Conservation (phyloP, 2,113 vertebrate species). For the Petaurus breviceps region DNA sequence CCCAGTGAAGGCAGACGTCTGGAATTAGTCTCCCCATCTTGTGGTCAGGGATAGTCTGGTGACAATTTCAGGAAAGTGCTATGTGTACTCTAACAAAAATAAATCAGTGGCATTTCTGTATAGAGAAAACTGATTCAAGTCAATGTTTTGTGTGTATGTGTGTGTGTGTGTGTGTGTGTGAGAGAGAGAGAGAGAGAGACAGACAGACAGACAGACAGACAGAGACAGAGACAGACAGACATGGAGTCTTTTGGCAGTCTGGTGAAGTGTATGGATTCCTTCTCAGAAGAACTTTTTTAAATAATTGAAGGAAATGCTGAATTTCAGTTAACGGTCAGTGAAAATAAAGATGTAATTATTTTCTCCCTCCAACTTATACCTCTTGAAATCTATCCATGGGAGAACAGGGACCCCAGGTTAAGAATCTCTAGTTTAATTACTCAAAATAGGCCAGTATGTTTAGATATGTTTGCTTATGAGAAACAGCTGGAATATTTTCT, state of each 20-base stretch:
- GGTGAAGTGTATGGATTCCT: neutral
- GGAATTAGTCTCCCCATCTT: neutral
- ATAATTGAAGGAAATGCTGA: neutral
- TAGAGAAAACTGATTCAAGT: conserved; percentile 9
- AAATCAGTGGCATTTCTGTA: neutral
- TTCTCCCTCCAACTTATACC: neutral
- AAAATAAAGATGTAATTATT: neutral
- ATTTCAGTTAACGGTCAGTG: neutral
- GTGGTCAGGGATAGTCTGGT: conserved; percentile 1
- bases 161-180: neutral
- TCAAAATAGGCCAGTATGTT: neutral
- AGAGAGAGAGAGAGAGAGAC: too few species aligned
- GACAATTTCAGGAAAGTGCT: neutral
- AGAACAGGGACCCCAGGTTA: neutral
- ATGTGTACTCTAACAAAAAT: neutral
- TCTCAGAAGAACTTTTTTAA: neutral
- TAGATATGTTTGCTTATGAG: neutral
- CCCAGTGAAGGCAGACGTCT: neutral
- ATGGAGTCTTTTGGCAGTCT: neutral
- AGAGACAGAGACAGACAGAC: too few species aligned
- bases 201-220: too few species aligned
- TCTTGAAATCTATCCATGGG: neutral
- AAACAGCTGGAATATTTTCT: conserved; percentile 14
- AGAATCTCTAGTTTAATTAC: neutral
- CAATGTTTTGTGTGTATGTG: neutral